Evolutionary conservation across 1,140 invertebrate species (phyloP).

Genomic region (Agrilus planipennis): DNA sequence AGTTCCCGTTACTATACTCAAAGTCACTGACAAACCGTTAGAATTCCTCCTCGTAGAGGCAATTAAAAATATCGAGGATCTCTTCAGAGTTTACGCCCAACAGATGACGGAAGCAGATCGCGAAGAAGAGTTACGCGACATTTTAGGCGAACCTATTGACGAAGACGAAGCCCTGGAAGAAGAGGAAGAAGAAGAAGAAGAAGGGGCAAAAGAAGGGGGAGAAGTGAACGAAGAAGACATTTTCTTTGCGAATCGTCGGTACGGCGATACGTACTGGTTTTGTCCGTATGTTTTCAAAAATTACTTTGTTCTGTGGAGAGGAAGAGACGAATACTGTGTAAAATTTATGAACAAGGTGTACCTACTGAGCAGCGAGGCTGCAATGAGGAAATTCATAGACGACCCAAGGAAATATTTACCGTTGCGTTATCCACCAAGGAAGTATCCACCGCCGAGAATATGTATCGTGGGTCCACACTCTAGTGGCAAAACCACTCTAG

Average conservation of each 20-base stretch:
- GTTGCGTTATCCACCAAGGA: constrained; percentile 28
- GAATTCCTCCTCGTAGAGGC: constrained; percentile 21
- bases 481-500: constrained; percentile 39
- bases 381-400: constrained; percentile 34
- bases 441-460: constrained; percentile 38
- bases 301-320: constrained; percentile 42
- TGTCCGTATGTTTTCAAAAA: constrained; percentile 41
- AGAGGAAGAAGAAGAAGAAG: constrained; percentile 20
- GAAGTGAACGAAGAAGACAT: constrained; percentile 25
- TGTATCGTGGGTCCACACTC: constrained; percentile 41
- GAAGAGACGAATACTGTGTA: constrained; percentile 38
- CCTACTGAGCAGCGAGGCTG: constrained; percentile 35
- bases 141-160: constrained; percentile 11
- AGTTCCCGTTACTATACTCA: constrained; percentile 17
- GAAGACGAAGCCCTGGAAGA: constrained; percentile 18
- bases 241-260: constrained; percentile 31
- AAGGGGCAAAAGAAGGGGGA: constrained; percentile 24
- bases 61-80: constrained; percentile 22
- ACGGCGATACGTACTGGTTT: constrained; percentile 42
- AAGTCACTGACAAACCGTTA: constrained; percentile 18
- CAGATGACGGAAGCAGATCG: constrained; percentile 22
- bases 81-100: constrained; percentile 16
- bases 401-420: constrained; percentile 35
- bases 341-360: constrained; percentile 40
- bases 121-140: constrained; percentile 16